Base-by-base conservation (phyloP, 1,140 invertebrate species). In the Heliconius congener region DNA sequence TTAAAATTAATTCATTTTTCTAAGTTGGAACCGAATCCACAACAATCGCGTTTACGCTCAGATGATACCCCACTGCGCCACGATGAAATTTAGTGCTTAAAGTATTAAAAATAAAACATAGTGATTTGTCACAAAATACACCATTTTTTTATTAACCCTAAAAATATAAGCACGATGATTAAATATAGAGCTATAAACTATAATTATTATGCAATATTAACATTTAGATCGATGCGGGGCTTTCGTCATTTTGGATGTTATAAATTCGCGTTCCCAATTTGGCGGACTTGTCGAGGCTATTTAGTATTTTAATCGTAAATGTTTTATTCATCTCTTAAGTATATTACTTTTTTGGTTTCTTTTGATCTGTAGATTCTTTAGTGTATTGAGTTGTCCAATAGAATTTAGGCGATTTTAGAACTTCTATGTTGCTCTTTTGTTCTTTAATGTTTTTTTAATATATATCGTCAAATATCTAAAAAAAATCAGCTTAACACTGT, bases 241-340 rank as follows among this genome's bases (percentile, higher is more conserved):
- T 66, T 66, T 66, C 60, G 60, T 30, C 9, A 66, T 66, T 4
- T 66, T 60, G 19, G 57, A 66, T 8, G 60, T 66, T 27, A 60
- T 60, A 60, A 66, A 66, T 66, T 27, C 60, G 60, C 60, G 60
- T 66, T 66, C 60, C 27, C 23, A 66, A 66, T 66, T 66, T 23
- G n/a, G 27, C 60, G 23, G 60, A 30, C 60, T 66, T 30, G 60
- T 66, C 60, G 60, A 66, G 27, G 60, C 60, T 66, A 30, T 66
- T 66, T 66, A 30, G 11, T 66, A 30, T 66, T 30, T 66, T 30
- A 27, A 66, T 66, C 60, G 27, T 66, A 30, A 66, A 66, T 66
- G 60, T 66, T 66, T 66, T 66, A 66, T 66, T 66, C 60, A 66
- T 66, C 60, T 30, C 27, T 66, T 30, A 30, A 27, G 3, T 13